Percentiles rank a stretch among this genome's conserved stretches.
Evolutionary conservation across 2,113 vertebrate species (phyloP).

Genomic region (Corydoras maculifer): DNA sequence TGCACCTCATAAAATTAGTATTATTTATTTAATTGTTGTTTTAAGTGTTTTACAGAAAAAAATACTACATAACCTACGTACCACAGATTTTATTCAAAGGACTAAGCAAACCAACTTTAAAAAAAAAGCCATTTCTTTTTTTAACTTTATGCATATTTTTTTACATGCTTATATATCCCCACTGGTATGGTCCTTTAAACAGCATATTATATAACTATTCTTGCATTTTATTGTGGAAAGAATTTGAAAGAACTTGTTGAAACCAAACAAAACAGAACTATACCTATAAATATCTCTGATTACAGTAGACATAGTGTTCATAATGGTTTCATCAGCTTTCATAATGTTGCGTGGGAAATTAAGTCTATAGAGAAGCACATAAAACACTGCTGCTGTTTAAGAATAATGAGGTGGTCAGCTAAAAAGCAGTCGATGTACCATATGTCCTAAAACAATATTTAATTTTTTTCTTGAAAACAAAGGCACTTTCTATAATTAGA

Average conservation of each 20-base stretch:
- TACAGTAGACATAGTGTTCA: neutral
- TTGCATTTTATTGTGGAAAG: no score
- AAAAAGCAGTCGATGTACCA: slow-evolving; percentile 52
- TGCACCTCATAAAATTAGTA: no score
- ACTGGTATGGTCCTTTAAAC: no score
- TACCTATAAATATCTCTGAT: neutral
- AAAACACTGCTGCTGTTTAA: slow-evolving; percentile 10
- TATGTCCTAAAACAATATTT: slow-evolving; percentile 11
- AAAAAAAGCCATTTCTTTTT: no score
- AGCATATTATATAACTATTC: no score
- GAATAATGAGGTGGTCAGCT: slow-evolving; percentile 61
- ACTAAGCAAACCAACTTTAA: no score
- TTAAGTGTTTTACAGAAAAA: no score
- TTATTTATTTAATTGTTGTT: no score
- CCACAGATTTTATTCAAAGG: no score
- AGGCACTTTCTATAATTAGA: slow-evolving; percentile 57
- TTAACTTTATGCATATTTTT: no score
- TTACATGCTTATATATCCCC: no score
- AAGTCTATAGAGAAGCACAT: neutral
- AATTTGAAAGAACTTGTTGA: neutral
- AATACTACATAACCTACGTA: no score
- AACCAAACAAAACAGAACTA: neutral
- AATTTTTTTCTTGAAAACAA: slow-evolving; percentile 21
- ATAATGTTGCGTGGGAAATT: slow-evolving; percentile 6
- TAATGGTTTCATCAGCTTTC: neutral